Evolutionary conservation across 2,888 invertebrate species (phyloP).

Genomic region (Megamerina dolium): DNA sequence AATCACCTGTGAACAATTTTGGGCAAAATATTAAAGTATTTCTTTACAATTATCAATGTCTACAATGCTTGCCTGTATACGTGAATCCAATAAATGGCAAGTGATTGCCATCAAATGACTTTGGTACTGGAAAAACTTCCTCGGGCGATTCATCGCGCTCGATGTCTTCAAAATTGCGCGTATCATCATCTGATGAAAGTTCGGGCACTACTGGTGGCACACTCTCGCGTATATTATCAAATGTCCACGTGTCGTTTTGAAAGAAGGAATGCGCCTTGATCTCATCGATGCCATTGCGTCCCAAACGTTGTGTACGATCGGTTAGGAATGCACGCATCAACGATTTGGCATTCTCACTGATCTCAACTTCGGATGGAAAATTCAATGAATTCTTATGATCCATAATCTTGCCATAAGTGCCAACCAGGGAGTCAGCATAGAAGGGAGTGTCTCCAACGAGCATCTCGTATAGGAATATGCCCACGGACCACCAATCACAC

Average conservation of each 20-base stretch:
- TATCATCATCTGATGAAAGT: conserved; percentile 92
- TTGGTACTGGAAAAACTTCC: conserved; percentile 92
- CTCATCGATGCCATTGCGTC: conserved; percentile 87
- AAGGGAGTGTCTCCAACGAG: conserved; percentile 97
- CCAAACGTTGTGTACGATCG: conserved; percentile 82
- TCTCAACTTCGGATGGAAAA: conserved; percentile 93
- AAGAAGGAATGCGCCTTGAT: conserved; percentile 95
- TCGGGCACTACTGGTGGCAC: conserved; percentile 97
- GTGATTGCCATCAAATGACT: conserved; percentile 97
- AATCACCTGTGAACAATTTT: conserved; percentile 56
- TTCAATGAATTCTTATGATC: conserved; percentile 92
- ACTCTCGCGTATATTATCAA: conserved; percentile 88
- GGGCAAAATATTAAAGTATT: neutral
- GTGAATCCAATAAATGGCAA: conserved; percentile 98
- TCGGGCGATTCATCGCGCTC: conserved; percentile 89
- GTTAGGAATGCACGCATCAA: conserved; percentile 92
- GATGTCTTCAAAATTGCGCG: conserved; percentile 96
- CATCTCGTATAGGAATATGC: conserved; percentile 99
- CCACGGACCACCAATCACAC: conserved; percentile 99
- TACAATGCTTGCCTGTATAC: conserved; percentile 60
- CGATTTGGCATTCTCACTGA: conserved; percentile 79
- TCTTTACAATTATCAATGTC: neutral
- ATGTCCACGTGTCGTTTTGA: conserved; percentile 95
- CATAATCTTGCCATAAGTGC: conserved; percentile 99
- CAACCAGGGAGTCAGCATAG: conserved; percentile 96